Evolutionary conservation across 53 echinoderm and acorn worm species (phyloP), one percentile per base, ranked within the genome.

Genomic region (Actinopyga echinites): DNA sequence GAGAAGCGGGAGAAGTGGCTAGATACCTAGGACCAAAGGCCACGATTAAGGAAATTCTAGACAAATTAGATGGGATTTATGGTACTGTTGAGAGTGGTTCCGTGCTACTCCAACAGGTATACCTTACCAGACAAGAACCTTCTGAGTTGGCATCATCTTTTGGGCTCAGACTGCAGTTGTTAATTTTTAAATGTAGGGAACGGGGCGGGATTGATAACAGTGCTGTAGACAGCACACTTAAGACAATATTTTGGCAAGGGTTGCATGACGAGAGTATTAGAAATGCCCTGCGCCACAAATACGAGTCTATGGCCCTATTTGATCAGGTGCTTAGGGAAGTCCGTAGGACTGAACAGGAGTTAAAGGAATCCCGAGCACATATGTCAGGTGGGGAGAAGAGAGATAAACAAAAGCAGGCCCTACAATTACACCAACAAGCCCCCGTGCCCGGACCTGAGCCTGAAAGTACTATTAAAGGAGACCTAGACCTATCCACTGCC

Each of bases 1-100:
- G 68, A 20, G 83, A 45, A 28, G 68, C 83, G 11, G 83, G 65
- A 3, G 38, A 67, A 42, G 11, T 83, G 10, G 83, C n/a, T 5
- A 5, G 37, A 7, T 37, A 37, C 37, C 37, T 37, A 7, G 37
- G 37, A 37, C 7, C 37, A 5, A 7, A 37, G 37, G 37, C 37
- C 37, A 5, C 37, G 4, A 37, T 37, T 3, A 7, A 7, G 4
- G 37, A 37, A 5, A 37, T 37, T 7, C 3, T 37, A 5, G 7
- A 3, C 3, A 37, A 37, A 7, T 9, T 24, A 5, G 58, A 57
- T 4, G 58, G 21, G 21, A 6, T 12, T 12, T 54, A 19, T 19
- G 10, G 10, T 12, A 19, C 55, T 54, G 10, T 10, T 12, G 55
- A 12, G 55, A 19, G 10, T 10, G 10, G 55, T 10, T n/a, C n/a